These are phyloP conservation scores for Melikaiella ostensackeni DNA, from an alignment of 2,888 invertebrate genomes.

Conservation along the genomic window DNA sequence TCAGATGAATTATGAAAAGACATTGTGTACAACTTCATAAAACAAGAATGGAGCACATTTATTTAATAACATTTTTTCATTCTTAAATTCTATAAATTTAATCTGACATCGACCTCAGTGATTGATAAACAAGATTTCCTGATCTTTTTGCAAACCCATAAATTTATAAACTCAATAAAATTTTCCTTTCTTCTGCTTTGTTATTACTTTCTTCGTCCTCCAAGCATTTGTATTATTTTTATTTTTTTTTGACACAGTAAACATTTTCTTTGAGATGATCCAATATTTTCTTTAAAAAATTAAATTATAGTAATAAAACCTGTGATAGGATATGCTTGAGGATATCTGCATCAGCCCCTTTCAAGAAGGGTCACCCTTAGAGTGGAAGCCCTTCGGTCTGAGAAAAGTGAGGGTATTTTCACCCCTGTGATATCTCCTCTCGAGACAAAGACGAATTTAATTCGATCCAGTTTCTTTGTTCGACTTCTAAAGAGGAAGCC, in stretches of 20 bases:
- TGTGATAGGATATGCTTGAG: constrained; percentile 15
- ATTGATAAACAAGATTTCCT: neutral
- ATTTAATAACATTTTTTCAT: too few species aligned
- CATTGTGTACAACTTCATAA: too few species aligned
- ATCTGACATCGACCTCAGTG: too few species aligned
- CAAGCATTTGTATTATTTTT: neutral
- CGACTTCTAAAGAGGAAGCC: neutral
- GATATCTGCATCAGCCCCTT: constrained; percentile 26
- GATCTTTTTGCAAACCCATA: neutral
- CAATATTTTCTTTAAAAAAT: constrained; percentile 40
- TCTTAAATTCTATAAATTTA: too few species aligned
- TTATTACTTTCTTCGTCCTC: neutral
- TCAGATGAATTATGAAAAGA: too few species aligned
- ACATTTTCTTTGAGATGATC: too few species aligned
- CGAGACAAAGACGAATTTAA: constrained; percentile 30
- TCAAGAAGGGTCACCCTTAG: constrained; percentile 10
- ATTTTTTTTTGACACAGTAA: too few species aligned
- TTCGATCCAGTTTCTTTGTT: constrained; percentile 31
- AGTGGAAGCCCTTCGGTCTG: constrained; percentile 26
- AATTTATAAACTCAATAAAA: neutral
- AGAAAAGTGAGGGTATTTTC: constrained; percentile 20
- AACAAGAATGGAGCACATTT: too few species aligned
- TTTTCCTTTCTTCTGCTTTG: neutral
- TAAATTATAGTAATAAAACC: constrained; percentile 22
- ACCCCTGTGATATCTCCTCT: neutral